phyloP scores from a whole-genome alignment of 2,888 invertebrate genomes.

The Bhutanitis thaidina region DNA sequence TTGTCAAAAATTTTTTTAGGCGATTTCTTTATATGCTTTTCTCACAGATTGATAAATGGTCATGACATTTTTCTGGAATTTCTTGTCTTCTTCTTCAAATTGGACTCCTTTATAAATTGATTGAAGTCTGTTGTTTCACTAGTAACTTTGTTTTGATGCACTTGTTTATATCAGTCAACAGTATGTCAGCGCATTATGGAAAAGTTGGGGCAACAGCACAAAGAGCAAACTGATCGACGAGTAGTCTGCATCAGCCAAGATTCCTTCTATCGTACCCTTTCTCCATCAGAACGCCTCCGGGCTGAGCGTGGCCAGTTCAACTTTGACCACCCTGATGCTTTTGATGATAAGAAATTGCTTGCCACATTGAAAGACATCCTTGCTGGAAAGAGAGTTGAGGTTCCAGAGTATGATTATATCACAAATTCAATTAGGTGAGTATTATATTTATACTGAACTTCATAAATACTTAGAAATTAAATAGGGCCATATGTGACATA shows the following conservation, averaged over 20 bases:
- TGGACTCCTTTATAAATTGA: too few species aligned
- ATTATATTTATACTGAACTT: not conserved
- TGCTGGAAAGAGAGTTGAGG: constrained; percentile 91
- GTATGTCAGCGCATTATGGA: constrained; percentile 99
- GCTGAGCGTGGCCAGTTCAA: constrained; percentile 96
- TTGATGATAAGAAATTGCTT: constrained; percentile 92
- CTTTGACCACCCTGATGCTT: constrained; percentile 99
- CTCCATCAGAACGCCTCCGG: constrained; percentile 87
- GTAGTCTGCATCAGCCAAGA: constrained; percentile 98
- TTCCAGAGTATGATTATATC: constrained; percentile 96
- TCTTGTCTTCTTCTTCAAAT: too few species aligned
- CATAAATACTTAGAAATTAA: too few species aligned
- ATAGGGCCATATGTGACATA: too few species aligned
- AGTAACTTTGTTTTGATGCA: too few species aligned
- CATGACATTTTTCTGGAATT: too few species aligned
- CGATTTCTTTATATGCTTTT: too few species aligned
- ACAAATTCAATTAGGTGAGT: constrained; percentile 90
- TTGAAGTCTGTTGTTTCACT: too few species aligned
- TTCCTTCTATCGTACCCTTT: constrained; percentile 95
- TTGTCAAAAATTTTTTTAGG: too few species aligned
- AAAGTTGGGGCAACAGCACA: constrained; percentile 94
- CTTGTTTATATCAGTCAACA: constrained; percentile 85
- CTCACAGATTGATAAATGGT: too few species aligned
- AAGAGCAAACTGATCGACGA: constrained; percentile 92
- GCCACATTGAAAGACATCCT: constrained; percentile 90